phyloP scores from a whole-genome alignment of 2,113 vertebrate genomes.

The Melanerpes formicivorus region DNA sequence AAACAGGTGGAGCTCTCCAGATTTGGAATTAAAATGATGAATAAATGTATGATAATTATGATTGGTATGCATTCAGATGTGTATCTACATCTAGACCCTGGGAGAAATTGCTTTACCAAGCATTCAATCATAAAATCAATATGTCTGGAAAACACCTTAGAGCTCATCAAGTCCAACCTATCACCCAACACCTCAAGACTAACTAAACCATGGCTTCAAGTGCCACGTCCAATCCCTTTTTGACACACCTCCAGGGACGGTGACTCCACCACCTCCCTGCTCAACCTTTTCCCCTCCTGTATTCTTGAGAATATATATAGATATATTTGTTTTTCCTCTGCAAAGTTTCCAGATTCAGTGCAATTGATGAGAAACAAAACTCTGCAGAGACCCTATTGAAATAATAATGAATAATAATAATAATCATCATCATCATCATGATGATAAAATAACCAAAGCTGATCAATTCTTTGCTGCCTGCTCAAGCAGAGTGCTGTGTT shows the following conservation, averaged over 20 bases:
- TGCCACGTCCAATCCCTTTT: too few relatives aligned
- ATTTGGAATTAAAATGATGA: constrained; percentile 31
- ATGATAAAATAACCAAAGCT: background rate
- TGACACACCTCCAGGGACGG: too few relatives aligned
- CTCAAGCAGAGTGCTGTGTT: constrained; percentile 62
- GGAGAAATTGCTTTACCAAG: background rate
- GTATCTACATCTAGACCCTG: too few relatives aligned
- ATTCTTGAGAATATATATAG: constrained; percentile 3
- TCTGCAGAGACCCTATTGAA: constrained; percentile 64
- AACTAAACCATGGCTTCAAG: too few relatives aligned
- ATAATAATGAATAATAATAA: too few relatives aligned
- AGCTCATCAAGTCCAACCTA: too few relatives aligned
- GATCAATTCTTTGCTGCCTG: constrained; percentile 49
- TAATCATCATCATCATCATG: too few relatives aligned
- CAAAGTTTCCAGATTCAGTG: constrained; percentile 50
- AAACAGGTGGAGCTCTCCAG: background rate
- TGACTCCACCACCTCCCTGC: background rate
- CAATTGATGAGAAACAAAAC: constrained; percentile 34
- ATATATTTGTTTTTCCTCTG: constrained; percentile 61
- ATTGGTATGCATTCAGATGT: too few relatives aligned
- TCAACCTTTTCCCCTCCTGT: constrained; percentile 18
- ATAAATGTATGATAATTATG: background rate
- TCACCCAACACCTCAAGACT: too few relatives aligned
- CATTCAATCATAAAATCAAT: background rate
- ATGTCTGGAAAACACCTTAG: too few relatives aligned